phyloP scores from a whole-genome alignment of 1,140 invertebrate genomes.

The Acyrthosiphon pisum region DNA sequence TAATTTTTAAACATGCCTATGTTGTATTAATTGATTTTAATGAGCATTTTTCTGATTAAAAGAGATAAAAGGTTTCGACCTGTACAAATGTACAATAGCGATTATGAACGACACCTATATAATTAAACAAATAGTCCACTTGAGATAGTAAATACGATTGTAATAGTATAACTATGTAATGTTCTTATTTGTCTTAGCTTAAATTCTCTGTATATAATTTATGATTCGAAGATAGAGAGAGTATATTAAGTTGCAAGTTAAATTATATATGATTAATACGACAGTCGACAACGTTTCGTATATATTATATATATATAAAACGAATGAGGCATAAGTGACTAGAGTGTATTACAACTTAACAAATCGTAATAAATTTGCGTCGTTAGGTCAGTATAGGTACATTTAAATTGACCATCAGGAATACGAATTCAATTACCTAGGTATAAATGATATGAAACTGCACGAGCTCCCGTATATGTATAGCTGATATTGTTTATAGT shows the following conservation, averaged over 20 bases:
- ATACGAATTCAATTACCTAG: neutral
- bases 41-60: neutral
- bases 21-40: slow-evolving; percentile 19
- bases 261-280: slow-evolving; percentile 37
- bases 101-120: slow-evolving; percentile 13
- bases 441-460: neutral
- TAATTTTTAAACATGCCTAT: neutral
- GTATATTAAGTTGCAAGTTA: slow-evolving; percentile 5
- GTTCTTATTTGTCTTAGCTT: neutral
- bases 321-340: neutral
- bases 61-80: slow-evolving; percentile 42
- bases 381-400: neutral
- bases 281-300: neutral
- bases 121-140: slow-evolving; percentile 10
- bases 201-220: neutral
- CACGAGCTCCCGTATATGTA: neutral
- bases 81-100: neutral
- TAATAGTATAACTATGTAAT: neutral
- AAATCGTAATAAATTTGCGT: slow-evolving; percentile 46
- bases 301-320: neutral
- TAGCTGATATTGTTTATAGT: neutral
- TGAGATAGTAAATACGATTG: slow-evolving; percentile 2
- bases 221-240: slow-evolving; percentile 6
- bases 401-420: slow-evolving; percentile 21
- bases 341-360: slow-evolving; percentile 43